These are phyloP conservation scores for Vireo altiloquus DNA, from an alignment of 2,113 vertebrate genomes.

Conservation along the genomic window DNA sequence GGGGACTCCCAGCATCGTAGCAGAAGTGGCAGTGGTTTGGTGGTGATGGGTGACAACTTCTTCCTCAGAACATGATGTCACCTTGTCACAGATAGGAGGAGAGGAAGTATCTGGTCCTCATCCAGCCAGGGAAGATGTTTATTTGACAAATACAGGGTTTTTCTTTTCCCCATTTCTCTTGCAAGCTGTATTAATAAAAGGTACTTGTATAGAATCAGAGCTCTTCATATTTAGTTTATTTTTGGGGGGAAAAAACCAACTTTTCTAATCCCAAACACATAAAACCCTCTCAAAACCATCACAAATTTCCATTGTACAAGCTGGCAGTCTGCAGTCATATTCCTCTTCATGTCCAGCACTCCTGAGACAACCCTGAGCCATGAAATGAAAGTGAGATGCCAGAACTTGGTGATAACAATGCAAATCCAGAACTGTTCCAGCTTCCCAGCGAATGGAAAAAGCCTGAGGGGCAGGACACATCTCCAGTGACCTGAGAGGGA, in stretches of 20 bases:
- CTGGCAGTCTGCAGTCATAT: not conserved
- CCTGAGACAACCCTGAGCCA: not conserved
- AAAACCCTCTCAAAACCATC: not conserved
- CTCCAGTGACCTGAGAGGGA: conserved; percentile 27
- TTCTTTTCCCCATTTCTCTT: not conserved
- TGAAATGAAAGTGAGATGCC: not conserved
- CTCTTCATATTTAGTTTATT: not conserved
- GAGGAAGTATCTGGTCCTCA: not conserved
- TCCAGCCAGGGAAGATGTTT: not conserved
- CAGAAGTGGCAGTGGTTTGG: not conserved
- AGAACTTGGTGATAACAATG: not conserved
- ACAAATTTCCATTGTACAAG: not conserved
- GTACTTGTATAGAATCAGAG: not conserved
- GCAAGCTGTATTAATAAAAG: not conserved
- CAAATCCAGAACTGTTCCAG: not conserved
- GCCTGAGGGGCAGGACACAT: not conserved
- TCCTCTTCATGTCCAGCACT: not conserved
- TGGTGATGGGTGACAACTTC: not conserved
- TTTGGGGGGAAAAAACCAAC: accelerated
- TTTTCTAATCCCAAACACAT: not conserved
- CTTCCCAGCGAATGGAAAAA: conserved; percentile 5
- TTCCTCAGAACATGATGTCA: not conserved
- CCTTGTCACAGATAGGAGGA: accelerated
- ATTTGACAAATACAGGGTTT: not conserved
- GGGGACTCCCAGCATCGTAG: not conserved